Base-by-base conservation (phyloP, 2,113 vertebrate genomes). In the Tachycineta bicolor region DNA sequence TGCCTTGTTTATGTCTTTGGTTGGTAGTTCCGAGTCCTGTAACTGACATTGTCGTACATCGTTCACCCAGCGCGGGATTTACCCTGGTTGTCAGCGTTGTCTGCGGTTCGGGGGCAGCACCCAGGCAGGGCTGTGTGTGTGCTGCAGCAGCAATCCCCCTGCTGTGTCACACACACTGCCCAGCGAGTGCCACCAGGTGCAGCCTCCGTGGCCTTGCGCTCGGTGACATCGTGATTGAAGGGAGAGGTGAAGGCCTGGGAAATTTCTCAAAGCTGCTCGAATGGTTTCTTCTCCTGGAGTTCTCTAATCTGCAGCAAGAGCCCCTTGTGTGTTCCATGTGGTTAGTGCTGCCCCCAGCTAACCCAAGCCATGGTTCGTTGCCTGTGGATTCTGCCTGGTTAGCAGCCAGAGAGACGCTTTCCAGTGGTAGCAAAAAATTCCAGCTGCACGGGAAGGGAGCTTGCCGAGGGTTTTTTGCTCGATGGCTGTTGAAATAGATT, bases 41-140 rank as follows among this genome's bases (percentile, higher is more conserved):
- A 34, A 7, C 2, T 68, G 67, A 26, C 31, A 5, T 24, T n/a
- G n/a, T 4, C 65, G 39, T 6, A 3, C 7, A 0, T 1, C 4
- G 11, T 31, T 37, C 3, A 7, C 10, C 12, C 31, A 25, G 44
- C 14, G 6, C 14, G n/a, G 3, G 39, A 3, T 33, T 63, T 12
- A 10, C 55, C 28, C 12, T 19, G 4, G 0, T 4, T 58, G 4
- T 7, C 31, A 5, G 34, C 19, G 2, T 9, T 24, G 63, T 43
- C 58, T 20, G 37, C 37, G 37, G 37, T 9, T 37, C 37, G 37
- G 37, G 14, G 31, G 13, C 44, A 46, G 18, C 8, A 19, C 44
- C 19, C 18, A 0, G 52, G 41, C 49, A 16, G 82, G 64, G 70
- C 59, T 67, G 25, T 6, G 26, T 28, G 70, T 69, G 83, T 41